Evolutionary conservation across 1,140 invertebrate species (phyloP), one percentile per base, ranked within the genome.

Genomic region (Sesamia nonagrioides): DNA sequence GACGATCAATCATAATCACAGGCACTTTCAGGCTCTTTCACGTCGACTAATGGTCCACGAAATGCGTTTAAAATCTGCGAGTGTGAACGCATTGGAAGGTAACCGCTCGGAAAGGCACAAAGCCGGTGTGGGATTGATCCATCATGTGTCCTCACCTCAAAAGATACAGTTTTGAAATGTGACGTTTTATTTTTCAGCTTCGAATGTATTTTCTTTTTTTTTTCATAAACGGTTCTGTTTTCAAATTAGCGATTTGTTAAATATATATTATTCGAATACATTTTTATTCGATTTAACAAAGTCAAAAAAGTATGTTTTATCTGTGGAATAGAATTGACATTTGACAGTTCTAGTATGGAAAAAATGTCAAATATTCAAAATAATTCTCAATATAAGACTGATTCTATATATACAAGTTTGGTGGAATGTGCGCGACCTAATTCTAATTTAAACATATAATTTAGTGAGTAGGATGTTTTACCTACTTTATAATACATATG

Each of bases 1-100:
- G 80, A 82, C 88, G 83, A 94, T 94, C 92, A 92, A 93, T 94
- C 93, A 94, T 92, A 94, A 92, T 93, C 90, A 92, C 85, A 66
- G 89, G 82, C 90, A 90, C 91, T 93, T 94, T 93, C 91, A 94
- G 88, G 81, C 91, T 91, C 91, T 93, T 94, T 94, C 92, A 93
- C 91, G 86, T 91, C 90, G 86, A 85, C 89, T 94, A 94, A 94
- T 94, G 93, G 92, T 80, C 88, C 93, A 90, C 92, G 86, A 93
- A 94, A 94, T 93, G 89, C 88, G 92, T 92, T 93, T 92, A 92
- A 94, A 93, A 92, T 89, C 90, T 88, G 89, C 88, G 86, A 91
- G 84, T 85, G 86, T 84, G 85, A 85, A 82, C 82, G 88, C 86
- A 91, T 93, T 94, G 66, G 89, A 81, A 94, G 91, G 88, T 89